phyloP scores from a whole-genome alignment of 1,140 invertebrate genomes.

The Heliconius nattereri region DNA sequence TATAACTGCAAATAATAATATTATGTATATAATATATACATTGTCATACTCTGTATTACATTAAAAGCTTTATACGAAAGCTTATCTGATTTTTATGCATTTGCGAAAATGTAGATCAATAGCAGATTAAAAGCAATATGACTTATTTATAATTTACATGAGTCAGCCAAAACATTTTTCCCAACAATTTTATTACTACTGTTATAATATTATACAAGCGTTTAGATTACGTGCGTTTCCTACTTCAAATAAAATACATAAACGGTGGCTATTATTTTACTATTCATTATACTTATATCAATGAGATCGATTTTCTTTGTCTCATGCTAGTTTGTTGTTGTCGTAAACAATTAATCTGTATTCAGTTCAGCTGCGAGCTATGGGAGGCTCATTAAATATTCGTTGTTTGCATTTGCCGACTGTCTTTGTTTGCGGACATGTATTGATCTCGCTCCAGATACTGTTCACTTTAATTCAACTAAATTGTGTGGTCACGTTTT shows the following conservation, averaged over 20 bases:
- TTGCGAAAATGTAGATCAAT: too few relatives aligned
- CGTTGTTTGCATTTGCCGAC: conserved; percentile 56
- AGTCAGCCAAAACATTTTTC: neutral
- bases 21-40: neutral
- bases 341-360: conserved; percentile 72
- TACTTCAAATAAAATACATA: conserved; percentile 17
- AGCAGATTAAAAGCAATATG: neutral
- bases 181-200: neutral
- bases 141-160: neutral
- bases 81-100: neutral
- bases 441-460: conserved; percentile 50
- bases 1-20: neutral
- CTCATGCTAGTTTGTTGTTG: conserved; percentile 50
- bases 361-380: conserved; percentile 52
- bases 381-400: conserved; percentile 65
- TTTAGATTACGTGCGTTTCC: neutral
- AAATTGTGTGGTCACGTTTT: conserved; percentile 15
- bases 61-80: neutral
- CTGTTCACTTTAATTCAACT: conserved; percentile 12
- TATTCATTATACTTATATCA: conserved; percentile 46
- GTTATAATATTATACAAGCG: neutral
- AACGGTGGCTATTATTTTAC: conserved; percentile 27
- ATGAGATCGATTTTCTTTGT: conserved; percentile 65
- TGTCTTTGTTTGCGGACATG: conserved; percentile 57
- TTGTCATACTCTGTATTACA: neutral